Evolutionary conservation across 37 sponge, comb jelly and placozoan genomes (phyloP), one percentile per base, ranked within the genome.

Genomic region (Beroe ovata): DNA sequence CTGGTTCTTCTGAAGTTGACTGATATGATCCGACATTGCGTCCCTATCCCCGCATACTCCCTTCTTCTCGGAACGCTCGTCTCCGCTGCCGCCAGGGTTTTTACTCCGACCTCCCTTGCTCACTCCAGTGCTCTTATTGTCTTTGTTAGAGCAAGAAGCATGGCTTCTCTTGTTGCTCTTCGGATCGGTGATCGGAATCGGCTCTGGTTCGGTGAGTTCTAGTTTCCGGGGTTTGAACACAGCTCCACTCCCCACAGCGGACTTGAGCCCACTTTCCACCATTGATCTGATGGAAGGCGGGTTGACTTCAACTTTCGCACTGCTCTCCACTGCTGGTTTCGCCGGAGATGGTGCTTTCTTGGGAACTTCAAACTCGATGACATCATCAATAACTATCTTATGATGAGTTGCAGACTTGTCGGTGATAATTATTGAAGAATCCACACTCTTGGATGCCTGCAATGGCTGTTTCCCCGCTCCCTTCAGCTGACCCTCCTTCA

Each of bases 21-120:
- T 77, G 54, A 77, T 77, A 20, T 77, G 84, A 77, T 77, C 84
- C 41, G 84, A 77, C 84, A 77, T 77, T 3, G n/a, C 38, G 41
- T 42, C 54, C 38, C 32, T 14, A 18, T 66, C 30, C 69, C 29
- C 32, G 14, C 35, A 25, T 4, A 4, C 63, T 33, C 33, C 69
- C 30, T 66, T 66, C 36, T 66, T 25, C 18, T 66, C 69, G 2
- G 36, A 11, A 16, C 54, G 54, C 54, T 47, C 54, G 35, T 66
- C 69, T 16, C 30, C 32, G 1, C 30, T 66, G 16, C 30, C 35
- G 8, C 69, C 36, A 1, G 11, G 29, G 35, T 16, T 66, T 11
- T 47, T 47, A 30, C 36, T 33, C 36, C 69, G 32, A 6, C 16
- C 14, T 6, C 69, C 69, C 30, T 66, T 66, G 18, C 32, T 29